A percentile compares a stretch with the other conserved stretches of the same genome.
These are phyloP conservation scores for Melanotus villosus DNA, from an alignment of 2,888 invertebrate species.

Conservation along the genomic window DNA sequence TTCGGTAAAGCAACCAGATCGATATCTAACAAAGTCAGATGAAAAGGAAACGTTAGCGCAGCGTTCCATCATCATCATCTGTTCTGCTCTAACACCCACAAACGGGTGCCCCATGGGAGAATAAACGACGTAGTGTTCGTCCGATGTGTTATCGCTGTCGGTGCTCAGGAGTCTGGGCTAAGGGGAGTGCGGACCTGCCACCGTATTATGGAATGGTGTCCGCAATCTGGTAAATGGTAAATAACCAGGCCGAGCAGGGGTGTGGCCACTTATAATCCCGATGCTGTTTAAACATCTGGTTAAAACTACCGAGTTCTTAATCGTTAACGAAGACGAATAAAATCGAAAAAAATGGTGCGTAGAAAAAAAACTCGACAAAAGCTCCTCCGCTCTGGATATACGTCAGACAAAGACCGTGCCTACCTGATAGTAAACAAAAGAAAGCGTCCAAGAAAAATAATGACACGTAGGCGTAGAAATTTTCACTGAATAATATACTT, in stretches of 20 bases:
- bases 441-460: neutral
- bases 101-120: constrained; percentile 39
- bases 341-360: constrained; percentile 2
- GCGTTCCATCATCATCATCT: constrained; percentile 60
- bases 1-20: constrained; percentile 52
- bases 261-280: constrained; percentile 49
- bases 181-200: constrained; percentile 40
- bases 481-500: constrained; percentile 6
- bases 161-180: constrained; percentile 42
- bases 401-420: neutral
- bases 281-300: constrained; percentile 28
- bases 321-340: neutral
- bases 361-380: neutral
- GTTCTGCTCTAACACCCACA: constrained; percentile 53
- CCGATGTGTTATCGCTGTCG: constrained; percentile 45
- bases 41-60: constrained; percentile 60
- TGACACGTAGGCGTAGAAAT: neutral
- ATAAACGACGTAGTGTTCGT: constrained; percentile 49
- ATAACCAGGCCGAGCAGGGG: constrained; percentile 54
- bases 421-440: neutral
- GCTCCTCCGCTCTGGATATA: neutral
- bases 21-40: constrained; percentile 59
- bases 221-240: constrained; percentile 55
- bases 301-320: neutral
- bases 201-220: constrained; percentile 49